A percentile compares a stretch with the other conserved stretches of the same genome.
These are phyloP conservation scores for Caenorhabditis doughertyi DNA, from an alignment of 2,888 invertebrate genomes.

Conservation along the genomic window DNA sequence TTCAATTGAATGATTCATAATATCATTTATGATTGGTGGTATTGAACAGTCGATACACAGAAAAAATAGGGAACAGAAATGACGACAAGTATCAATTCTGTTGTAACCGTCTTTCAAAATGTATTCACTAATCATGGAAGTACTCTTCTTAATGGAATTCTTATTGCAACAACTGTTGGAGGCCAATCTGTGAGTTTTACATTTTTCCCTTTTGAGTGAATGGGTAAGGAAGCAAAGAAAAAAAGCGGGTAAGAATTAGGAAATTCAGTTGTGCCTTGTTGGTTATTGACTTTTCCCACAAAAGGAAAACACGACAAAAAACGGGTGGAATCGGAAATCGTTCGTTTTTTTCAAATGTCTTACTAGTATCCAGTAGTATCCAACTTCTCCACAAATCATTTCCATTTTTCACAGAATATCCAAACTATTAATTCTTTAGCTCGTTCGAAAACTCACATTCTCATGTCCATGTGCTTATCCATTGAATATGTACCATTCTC, in stretches of 20 bases:
- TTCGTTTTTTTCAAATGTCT: too few species aligned
- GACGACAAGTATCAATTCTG: conserved; percentile 71
- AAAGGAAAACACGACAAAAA: too few species aligned
- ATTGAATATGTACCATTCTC: conserved; percentile 75
- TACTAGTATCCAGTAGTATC: too few species aligned
- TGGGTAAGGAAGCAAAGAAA: too few species aligned
- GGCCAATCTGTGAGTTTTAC: conserved; percentile 77
- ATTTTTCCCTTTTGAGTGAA: too few species aligned
- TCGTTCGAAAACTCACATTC: conserved; percentile 77
- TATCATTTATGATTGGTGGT: conserved; percentile 1
- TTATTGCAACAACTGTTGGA: conserved; percentile 79
- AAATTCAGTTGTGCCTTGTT: not conserved
- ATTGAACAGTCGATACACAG: conserved; percentile 5
- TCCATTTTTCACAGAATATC: too few species aligned
- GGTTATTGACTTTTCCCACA: not conserved
- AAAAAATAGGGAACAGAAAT: conserved; percentile 25
- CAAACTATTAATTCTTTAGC: conserved; percentile 59
- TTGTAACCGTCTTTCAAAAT: conserved; percentile 74
- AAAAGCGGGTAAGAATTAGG: not conserved
- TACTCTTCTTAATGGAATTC: conserved; percentile 76
- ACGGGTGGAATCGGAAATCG: not conserved
- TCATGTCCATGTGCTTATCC: conserved; percentile 79
- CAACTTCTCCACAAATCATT: too few species aligned
- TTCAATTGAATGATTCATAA: conserved; percentile 54
- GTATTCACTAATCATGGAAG: conserved; percentile 78